Percentiles rank a stretch among this genome's conserved stretches.
Evolutionary conservation across 2,888 invertebrate species (phyloP).

Genomic region (Dicycla oo): DNA sequence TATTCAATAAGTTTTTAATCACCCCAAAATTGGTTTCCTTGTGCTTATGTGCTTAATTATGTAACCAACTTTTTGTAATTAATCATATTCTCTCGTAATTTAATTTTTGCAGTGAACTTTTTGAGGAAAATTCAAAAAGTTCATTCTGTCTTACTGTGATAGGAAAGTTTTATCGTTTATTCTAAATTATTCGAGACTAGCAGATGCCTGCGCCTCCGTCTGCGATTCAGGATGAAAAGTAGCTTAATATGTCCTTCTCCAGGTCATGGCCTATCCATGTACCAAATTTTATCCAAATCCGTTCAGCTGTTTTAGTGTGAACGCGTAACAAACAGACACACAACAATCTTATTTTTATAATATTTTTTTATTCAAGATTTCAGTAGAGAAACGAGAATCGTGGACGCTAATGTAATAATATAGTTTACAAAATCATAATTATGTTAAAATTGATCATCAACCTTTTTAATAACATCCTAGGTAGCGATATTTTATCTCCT

Average conservation of each 20-base stretch:
- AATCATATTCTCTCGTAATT: background rate
- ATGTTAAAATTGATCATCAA: background rate
- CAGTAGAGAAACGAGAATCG: background rate
- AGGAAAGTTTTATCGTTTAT: background rate
- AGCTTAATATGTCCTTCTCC: too few species aligned
- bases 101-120: background rate
- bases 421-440: background rate
- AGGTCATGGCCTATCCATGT: too few species aligned
- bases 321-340: too few species aligned
- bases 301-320: too few species aligned
- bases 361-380: background rate
- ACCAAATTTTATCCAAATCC: too few species aligned
- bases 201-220: too few species aligned
- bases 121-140: background rate
- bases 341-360: too few species aligned
- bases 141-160: too few species aligned
- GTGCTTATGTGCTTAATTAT: conserved; percentile 16
- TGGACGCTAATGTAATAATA: background rate
- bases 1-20: conserved; percentile 13
- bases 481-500: background rate
- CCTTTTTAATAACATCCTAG: background rate
- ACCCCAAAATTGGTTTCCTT: conserved; percentile 5
- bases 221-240: too few species aligned
- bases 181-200: background rate
- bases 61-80: conserved; percentile 22